A percentile compares a stretch with the other conserved stretches of the same genome.
phyloP scores from a whole-genome alignment of 2,797 vertebrate genomes.

The Oreochromis mossambicus region DNA sequence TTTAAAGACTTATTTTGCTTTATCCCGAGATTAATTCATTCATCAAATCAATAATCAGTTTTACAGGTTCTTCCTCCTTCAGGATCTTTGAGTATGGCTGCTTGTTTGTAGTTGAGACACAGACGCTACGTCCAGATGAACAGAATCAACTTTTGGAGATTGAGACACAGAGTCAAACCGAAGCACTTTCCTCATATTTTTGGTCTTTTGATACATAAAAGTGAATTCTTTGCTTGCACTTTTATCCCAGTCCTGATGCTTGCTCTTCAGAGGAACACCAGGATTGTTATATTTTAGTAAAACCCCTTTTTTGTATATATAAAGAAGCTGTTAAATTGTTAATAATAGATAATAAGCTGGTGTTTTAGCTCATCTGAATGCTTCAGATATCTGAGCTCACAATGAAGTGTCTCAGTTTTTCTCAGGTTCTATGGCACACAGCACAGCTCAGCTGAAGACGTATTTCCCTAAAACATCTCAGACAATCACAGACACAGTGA shows the following conservation, averaged over 20 bases:
- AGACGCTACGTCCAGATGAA: too few relatives aligned
- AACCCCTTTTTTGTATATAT: fast-evolving
- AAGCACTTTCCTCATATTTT: background rate
- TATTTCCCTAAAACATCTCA: background rate
- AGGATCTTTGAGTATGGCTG: background rate
- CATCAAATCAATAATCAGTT: background rate
- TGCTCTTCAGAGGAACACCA: fast-evolving
- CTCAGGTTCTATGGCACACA: background rate
- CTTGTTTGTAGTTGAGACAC: background rate
- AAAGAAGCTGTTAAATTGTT: background rate
- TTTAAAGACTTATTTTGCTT: background rate
- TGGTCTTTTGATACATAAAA: fast-evolving
- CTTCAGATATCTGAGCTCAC: background rate
- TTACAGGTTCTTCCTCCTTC: fast-evolving
- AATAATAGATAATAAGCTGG: background rate
- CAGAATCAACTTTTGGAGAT: too few relatives aligned
- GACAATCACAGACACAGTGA: fast-evolving
- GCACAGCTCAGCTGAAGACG: background rate
- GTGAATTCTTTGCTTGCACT: background rate
- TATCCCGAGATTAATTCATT: fast-evolving
- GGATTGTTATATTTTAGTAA: fast-evolving
- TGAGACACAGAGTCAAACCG: fast-evolving
- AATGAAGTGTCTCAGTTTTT: fast-evolving
- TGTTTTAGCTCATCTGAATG: background rate
- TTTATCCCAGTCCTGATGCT: background rate